Evolutionary conservation across 2,797 vertebrate genomes (phyloP).

Genomic region (Vipera ursinii): DNA sequence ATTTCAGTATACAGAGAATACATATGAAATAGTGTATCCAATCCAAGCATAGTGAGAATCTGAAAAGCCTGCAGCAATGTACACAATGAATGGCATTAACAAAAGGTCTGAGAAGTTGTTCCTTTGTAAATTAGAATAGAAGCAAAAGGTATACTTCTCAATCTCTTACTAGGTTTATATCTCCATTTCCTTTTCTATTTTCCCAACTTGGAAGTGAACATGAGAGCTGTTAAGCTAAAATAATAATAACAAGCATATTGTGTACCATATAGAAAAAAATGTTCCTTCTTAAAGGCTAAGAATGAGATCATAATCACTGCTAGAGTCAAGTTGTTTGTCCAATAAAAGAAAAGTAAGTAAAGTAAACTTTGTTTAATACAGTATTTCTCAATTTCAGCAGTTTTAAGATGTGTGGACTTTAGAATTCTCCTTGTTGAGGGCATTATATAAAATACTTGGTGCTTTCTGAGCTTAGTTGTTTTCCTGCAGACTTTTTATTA

Average conservation of each 20-base stretch:
- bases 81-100: not conserved
- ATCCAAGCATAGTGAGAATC: not conserved
- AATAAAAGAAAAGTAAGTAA: not conserved
- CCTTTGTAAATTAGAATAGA: not conserved
- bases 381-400: not conserved
- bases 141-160: not conserved
- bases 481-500: not conserved
- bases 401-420: not conserved
- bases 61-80: constrained; percentile 10
- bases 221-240: not conserved
- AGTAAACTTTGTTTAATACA: not conserved
- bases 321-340: not conserved
- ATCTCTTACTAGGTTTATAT: not conserved
- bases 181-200: not conserved
- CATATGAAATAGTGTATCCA: constrained; percentile 6
- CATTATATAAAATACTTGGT: not conserved
- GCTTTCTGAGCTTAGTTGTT: not conserved
- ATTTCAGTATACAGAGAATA: not conserved
- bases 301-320: not conserved
- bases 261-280: not conserved
- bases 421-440: not conserved
- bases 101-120: not conserved
- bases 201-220: not conserved
- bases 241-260: not conserved
- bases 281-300: not conserved